Conservation (phyloP, 2,888 invertebrate genomes). For the Orchesellides sinensis region DNA sequence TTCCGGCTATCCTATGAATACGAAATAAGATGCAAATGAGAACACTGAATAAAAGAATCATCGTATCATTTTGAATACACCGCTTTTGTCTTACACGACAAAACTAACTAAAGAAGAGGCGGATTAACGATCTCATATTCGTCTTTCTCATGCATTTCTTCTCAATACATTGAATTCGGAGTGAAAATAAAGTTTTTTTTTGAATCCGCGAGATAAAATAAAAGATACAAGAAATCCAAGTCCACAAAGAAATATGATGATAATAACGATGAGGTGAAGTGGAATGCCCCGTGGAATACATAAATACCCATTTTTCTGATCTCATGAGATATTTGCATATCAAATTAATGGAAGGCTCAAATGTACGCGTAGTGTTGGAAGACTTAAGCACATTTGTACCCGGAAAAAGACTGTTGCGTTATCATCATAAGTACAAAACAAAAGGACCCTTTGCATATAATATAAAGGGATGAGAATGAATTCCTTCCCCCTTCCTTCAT, state of each 20-base stretch:
- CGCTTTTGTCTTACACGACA: background rate
- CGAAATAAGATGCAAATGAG: constrained; percentile 67
- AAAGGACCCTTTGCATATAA: constrained; percentile 58
- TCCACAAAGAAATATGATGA: constrained; percentile 51
- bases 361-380: too few species aligned
- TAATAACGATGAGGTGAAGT: constrained; percentile 37
- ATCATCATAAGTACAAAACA: constrained; percentile 50
- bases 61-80: background rate
- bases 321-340: constrained; percentile 63
- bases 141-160: constrained; percentile 28
- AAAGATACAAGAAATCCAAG: constrained; percentile 56
- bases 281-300: constrained; percentile 61
- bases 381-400: constrained; percentile 37
- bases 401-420: constrained; percentile 66
- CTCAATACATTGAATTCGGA: background rate
- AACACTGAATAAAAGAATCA: constrained; percentile 7
- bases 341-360: constrained; percentile 55
- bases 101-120: constrained; percentile 23
- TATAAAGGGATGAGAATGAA: constrained; percentile 54
- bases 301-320: constrained; percentile 57
- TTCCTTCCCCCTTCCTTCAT: constrained; percentile 34
- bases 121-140: constrained; percentile 43
- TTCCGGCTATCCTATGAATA: constrained; percentile 71
- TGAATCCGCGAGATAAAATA: constrained; percentile 34
- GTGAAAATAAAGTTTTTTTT: constrained; percentile 33